Conservation (phyloP, 1,140 invertebrate species). For the Eulimnadia texana region DNA sequence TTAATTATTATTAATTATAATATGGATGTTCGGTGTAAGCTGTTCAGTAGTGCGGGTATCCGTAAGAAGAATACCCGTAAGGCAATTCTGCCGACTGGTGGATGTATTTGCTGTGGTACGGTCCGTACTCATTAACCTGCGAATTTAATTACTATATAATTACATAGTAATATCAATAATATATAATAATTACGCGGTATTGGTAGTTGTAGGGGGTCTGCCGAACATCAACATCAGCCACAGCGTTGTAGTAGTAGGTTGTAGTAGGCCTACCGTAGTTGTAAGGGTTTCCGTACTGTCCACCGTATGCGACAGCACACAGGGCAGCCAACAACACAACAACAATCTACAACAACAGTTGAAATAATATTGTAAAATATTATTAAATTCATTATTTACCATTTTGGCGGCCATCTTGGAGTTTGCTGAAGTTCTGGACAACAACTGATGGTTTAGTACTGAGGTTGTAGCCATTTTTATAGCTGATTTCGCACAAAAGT, state of each 20-base stretch:
- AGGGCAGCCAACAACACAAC: no score
- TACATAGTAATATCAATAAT: background rate
- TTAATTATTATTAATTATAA: no score
- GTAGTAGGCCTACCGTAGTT: background rate
- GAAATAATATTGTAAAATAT: no score
- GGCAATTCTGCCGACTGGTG: background rate
- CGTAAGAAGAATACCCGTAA: background rate
- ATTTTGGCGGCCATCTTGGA: no score
- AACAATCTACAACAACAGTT: no score
- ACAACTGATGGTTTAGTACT: no score
- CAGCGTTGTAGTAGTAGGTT: background rate
- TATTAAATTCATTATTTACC: no score
- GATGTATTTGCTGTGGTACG: constrained; percentile 2
- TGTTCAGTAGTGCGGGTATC: background rate
- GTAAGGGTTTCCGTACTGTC: background rate
- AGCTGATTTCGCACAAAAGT: no score
- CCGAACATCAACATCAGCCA: background rate
- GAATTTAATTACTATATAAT: background rate
- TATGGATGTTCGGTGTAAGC: no score
- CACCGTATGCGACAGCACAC: no score
- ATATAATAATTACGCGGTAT: background rate
- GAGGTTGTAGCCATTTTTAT: no score
- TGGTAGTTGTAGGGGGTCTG: background rate
- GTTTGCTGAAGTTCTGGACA: no score
- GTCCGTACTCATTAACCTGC: constrained; percentile 3